Evolutionary conservation across 23 tunicate species (phyloP), one percentile per base, ranked within the genome.

Genomic region (Trididemnum nubilum): DNA sequence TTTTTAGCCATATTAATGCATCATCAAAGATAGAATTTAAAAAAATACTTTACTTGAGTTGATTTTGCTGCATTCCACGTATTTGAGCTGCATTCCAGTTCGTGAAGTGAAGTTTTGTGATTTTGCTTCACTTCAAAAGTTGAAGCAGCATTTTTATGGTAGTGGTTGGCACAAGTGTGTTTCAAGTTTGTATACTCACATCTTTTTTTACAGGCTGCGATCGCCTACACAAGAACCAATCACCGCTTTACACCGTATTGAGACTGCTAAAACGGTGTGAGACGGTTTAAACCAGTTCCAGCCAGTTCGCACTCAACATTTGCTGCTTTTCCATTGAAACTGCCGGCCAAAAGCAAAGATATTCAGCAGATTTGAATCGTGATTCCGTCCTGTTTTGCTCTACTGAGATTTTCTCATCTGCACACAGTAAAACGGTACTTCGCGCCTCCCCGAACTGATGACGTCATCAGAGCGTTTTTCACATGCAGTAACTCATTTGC

Each of bases 211-310:
- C 82, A 85, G 92, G 81, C 92, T 32, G 76, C 92, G 24, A 44
- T 88, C 39, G 92, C 92, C 36, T 78, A 82, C 51, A 74, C 85
- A 33, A 82, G 92, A 76, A 76, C n/a, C n/a, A n/a, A 86, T 32
- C 83, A 88, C 40, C 86, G 92, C 24, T 88, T 88, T 61, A 59
- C 92, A 4, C 92, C 92, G 0, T 88, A 88, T 85, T 88, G 82
- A 87, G 54, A 61, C 74, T 67, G 69, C 65, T 52, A 51, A 77
- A 77, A 67, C 69, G 82, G 82, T 2, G 52, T 36, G 35, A 77
- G 35, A 36, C 82, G 82, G 82, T 77, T 52, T 36, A n/a, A 40
- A 73, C 57, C 67, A n/a, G 67, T 61, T 61, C 26, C 12, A 49
- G 57, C 57, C 12, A 3, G 29, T 24, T 5, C 28, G 26, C 18